Base-by-base conservation (phyloP, 2,888 invertebrate species). In the Colletes collaris region DNA sequence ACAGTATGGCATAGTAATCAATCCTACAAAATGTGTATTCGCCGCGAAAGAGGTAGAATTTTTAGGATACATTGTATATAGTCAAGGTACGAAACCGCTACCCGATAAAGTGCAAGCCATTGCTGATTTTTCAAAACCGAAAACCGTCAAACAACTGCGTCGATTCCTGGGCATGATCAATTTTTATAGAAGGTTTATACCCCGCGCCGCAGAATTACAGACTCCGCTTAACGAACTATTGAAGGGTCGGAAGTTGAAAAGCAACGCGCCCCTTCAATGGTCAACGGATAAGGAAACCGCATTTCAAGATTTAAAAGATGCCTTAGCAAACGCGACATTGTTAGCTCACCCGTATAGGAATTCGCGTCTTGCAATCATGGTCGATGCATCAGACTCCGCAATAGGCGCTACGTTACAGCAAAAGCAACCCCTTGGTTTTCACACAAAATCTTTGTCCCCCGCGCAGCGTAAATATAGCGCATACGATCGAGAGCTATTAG, bases 1-100 rank as follows among this genome's bases (percentile, higher is more conserved):
- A 0, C 4, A 50, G 0, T 16, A 4, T 4, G 58, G 71, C 0
- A 16, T 72, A 0, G 0, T 63, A 0, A 11, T 73, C 1, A 73
- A 73, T 3, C 19, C 73, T 5, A 16, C 13, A 1, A 59, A 72
- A 16, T 72, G 72, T 59, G 55, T 8, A 3, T 59, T 72, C 59
- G 59, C 40, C 3, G 52, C 4, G 7, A 0, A 16, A 0, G 7
- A 65, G 3, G n/a, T 72, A 0, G 19, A 13, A 1, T 65, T 72
- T 4, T 44, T 71, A 0, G 64, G 71, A 0, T 72, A 64, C 11
- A 3, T 2, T 0, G 64, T 72, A 2, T 27, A 11, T 7, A 11
- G 3, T 2, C n/a, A 64, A 11, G 64, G 64, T 8, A 64, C n/a
- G 11, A 16, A 50, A 64, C 63, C 63, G 16, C 16, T 70, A 0